Evolutionary conservation across 2,113 vertebrate species (phyloP).

Genomic region (Redunca redunca): DNA sequence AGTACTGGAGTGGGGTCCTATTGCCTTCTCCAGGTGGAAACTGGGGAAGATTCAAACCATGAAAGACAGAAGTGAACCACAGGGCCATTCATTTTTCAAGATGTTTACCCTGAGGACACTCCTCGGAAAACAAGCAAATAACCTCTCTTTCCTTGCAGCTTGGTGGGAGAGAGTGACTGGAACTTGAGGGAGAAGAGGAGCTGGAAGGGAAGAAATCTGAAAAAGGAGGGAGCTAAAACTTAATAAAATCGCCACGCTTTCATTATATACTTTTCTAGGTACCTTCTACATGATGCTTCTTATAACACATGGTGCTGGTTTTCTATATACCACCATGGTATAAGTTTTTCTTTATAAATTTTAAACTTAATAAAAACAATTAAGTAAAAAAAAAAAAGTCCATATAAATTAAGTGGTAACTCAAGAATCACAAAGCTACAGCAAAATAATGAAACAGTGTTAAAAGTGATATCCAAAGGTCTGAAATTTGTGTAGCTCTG

Average conservation of each 20-base stretch:
- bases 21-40: neutral
- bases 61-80: neutral
- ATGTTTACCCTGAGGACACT: neutral
- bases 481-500: neutral
- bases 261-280: neutral
- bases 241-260: neutral
- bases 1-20: accelerated
- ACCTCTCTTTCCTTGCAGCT: too few relatives aligned
- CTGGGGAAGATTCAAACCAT: neutral
- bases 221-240: neutral
- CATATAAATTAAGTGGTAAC: neutral
- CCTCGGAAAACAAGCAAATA: neutral
- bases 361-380: neutral
- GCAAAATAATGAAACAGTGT: neutral
- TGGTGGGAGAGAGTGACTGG: neutral
- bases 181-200: neutral
- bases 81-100: neutral
- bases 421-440: neutral
- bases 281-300: neutral
- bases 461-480: neutral
- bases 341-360: neutral
- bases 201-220: neutral
- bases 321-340: neutral
- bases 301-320: neutral
- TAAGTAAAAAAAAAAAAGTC: neutral